phyloP scores from a whole-genome alignment of 2,113 vertebrate genomes.

The Podarcis raffonei region DNA sequence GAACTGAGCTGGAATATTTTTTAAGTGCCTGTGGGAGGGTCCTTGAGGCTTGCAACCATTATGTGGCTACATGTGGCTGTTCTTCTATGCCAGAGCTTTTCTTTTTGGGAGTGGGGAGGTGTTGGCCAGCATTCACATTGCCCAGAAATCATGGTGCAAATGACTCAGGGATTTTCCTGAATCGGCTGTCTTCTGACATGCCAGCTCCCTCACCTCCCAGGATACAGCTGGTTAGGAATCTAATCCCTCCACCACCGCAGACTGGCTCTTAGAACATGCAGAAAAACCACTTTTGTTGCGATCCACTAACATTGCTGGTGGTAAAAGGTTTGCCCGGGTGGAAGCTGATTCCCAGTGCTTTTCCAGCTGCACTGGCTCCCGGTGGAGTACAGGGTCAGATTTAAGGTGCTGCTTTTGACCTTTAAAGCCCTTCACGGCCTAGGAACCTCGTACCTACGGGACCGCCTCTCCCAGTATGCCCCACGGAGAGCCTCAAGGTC shows the following conservation, averaged over 20 bases:
- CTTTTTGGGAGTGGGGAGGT: not conserved
- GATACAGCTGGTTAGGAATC: not conserved
- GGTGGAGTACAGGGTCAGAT: no score
- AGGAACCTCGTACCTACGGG: no score
- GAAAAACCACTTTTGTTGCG: no score
- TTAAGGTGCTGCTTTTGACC: no score
- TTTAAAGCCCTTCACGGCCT: no score
- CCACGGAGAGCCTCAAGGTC: no score
- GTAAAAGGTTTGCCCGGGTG: no score
- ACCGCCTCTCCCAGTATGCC: no score
- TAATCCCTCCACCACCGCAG: not conserved
- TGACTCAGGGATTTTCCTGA: not conserved
- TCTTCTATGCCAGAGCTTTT: not conserved
- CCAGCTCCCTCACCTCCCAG: not conserved
- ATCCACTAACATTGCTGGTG: no score
- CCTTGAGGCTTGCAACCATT: not conserved
- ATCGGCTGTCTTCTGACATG: no score
- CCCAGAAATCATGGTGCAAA: not conserved
- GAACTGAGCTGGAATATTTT: not conserved
- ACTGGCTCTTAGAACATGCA: not conserved
- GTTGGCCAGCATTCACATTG: not conserved
- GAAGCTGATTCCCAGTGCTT: no score
- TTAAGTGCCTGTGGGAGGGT: not conserved
- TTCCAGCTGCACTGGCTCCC: no score
- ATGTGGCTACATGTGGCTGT: not conserved